Evolutionary conservation across 2,113 vertebrate genomes (phyloP), one percentile per base, ranked within the genome.

Genomic region (Rhynchomys soricoides): DNA sequence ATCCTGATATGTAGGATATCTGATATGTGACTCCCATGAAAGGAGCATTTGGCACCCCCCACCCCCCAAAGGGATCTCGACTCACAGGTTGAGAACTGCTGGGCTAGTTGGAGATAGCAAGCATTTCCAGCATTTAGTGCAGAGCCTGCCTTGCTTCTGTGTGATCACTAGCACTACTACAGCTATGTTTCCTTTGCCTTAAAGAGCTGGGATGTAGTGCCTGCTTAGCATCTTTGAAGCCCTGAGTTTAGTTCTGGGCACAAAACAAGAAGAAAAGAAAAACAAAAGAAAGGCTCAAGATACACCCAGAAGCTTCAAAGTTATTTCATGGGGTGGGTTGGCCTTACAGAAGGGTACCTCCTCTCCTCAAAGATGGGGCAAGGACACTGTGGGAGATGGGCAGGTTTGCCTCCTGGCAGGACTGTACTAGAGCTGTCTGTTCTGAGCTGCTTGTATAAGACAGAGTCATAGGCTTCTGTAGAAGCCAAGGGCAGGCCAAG

Each of bases 401-500:
- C 0, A 45, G 75, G 66, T 34, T 73, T 5, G 5, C 81, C 79
- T 92, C 34, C 7, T 7, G 52, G 40, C 71, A 79, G 79, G n/a
- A 55, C 40, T 34, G 5, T 0, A 57, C 87, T 70, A 74, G 62
- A 92, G 77, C 50, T 8, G 17, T 70, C 81, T 89, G n/a, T 34
- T 62, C 48, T 71, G 52, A 73, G 75, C 78, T 93, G 62, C 37
- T 37, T 40, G 10, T 40, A 40, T 5, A 37, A 94, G 48, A 48
- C 87, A 4, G 2, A 85, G 62, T 74, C 40, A 93, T 19, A 43
- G 79, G 79, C 43, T n/a, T 92, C 85, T 91, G 66, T 62, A 83
- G 90, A 92, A 92, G 9, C 43, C 90, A 89, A 55, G 52, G 92
- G 45, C 82, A 75, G 68, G 90, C 86, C 92, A 83, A 96, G 37